Evolutionary conservation across 2,888 invertebrate genomes (phyloP).

Genomic region (Ochropleura leucogaster): DNA sequence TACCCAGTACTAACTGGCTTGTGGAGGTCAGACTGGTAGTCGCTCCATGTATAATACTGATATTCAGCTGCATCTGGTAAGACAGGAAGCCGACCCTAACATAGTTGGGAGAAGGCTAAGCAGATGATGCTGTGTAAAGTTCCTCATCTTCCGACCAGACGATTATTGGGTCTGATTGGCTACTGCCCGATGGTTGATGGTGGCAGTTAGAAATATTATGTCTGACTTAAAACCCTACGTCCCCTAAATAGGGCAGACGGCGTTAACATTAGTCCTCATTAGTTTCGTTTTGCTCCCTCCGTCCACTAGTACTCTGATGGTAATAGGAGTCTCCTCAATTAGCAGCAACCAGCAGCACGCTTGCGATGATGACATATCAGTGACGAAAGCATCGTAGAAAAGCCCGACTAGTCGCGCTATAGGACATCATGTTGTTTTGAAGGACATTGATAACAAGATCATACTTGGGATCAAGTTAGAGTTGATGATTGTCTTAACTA

Average conservation of each 20-base stretch:
- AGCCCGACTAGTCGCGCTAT: background rate
- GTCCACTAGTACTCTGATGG: slow-evolving; percentile 82
- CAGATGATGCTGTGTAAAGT: background rate
- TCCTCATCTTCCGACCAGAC: background rate
- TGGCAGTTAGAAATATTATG: background rate
- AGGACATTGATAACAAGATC: background rate
- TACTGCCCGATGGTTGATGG: background rate
- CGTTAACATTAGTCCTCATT: background rate
- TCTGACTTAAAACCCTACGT: too few relatives aligned
- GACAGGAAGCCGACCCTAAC: background rate
- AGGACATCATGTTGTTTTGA: background rate
- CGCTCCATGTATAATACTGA: background rate
- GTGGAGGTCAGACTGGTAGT: background rate
- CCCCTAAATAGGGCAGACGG: background rate
- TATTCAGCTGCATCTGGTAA: background rate
- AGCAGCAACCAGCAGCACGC: slow-evolving; percentile 88
- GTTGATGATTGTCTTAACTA: background rate
- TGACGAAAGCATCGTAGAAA: slow-evolving; percentile 63
- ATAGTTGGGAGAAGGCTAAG: background rate
- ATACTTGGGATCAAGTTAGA: background rate
- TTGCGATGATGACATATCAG: slow-evolving; percentile 90
- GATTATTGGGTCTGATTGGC: background rate
- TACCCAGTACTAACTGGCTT: background rate
- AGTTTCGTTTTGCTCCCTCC: background rate
- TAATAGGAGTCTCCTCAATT: slow-evolving; percentile 86